These are phyloP conservation scores for Monoplex corrugatus DNA, from an alignment of 2,888 invertebrate species.

Conservation along the genomic window DNA sequence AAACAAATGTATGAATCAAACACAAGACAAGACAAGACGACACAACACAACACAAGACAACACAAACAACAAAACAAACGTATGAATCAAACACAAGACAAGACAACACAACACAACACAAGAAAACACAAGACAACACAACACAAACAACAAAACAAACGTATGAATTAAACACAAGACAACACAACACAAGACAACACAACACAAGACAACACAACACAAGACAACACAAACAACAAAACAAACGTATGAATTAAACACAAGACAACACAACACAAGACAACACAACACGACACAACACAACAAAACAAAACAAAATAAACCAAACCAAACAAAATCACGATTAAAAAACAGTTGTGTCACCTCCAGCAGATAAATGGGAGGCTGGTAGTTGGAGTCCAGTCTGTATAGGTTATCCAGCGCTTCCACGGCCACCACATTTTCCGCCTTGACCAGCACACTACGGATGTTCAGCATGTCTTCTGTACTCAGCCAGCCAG, in stretches of 20 bases:
- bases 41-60: background rate
- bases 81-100: background rate
- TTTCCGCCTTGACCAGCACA: conserved; percentile 52
- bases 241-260: background rate
- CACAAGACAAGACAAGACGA: background rate
- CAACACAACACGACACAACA: no score
- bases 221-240: background rate
- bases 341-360: no score
- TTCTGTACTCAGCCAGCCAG: conserved; percentile 56
- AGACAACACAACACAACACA: background rate
- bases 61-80: background rate
- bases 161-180: background rate
- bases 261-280: no score
- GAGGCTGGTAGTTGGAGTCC: conserved; percentile 59
- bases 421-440: conserved; percentile 56
- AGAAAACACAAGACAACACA: no score
- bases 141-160: background rate
- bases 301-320: background rate
- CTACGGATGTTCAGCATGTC: conserved; percentile 57
- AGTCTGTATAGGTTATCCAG: conserved; percentile 62
- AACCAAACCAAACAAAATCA: background rate
- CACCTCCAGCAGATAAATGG: conserved; percentile 59
- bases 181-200: background rate
- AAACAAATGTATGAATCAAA: background rate
- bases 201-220: background rate